A percentile compares a stretch with the other conserved stretches of the same genome.
Evolutionary conservation across 2,888 invertebrate species (phyloP).

Genomic region (Bruchidius siliquastri): DNA sequence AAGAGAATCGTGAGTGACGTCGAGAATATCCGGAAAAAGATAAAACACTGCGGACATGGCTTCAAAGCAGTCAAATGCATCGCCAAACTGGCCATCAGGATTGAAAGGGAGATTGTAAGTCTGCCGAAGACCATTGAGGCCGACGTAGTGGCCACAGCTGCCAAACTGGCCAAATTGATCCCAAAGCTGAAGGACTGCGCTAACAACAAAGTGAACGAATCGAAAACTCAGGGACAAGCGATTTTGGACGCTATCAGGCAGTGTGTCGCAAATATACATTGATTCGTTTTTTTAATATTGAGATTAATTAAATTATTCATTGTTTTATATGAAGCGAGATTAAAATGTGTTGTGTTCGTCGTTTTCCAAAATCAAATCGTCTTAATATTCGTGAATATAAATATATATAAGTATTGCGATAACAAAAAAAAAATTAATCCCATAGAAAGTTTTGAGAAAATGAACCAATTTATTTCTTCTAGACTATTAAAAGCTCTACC

Average conservation of each 20-base stretch:
- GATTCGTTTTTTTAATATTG: background rate
- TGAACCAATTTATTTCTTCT: too few relatives aligned
- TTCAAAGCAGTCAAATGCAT: conserved; percentile 9
- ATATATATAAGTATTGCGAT: too few relatives aligned
- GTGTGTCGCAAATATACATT: conserved; percentile 8
- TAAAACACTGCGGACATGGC: conserved; percentile 14
- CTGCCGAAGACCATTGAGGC: conserved; percentile 9
- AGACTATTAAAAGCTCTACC: too few relatives aligned
- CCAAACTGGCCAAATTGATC: conserved; percentile 4
- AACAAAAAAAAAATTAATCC: too few relatives aligned
- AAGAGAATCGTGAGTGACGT: conserved; percentile 11
- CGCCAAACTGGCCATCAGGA: conserved; percentile 9
- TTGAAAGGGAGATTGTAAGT: conserved; percentile 10
- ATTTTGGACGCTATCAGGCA: conserved; percentile 4
- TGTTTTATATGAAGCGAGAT: too few relatives aligned
- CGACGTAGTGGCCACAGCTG: conserved; percentile 7
- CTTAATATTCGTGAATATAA: too few relatives aligned
- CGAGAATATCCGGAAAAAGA: conserved; percentile 12
- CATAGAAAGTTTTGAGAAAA: too few relatives aligned
- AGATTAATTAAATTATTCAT: background rate
- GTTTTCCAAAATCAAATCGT: too few relatives aligned
- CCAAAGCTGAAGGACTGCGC: conserved; percentile 10
- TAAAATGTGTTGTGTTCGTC: too few relatives aligned
- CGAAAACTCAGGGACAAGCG: conserved; percentile 6
- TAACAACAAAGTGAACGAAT: conserved; percentile 2